phyloP scores from a whole-genome alignment of 2,888 invertebrate genomes.

The Campopleginae sp. region DNA sequence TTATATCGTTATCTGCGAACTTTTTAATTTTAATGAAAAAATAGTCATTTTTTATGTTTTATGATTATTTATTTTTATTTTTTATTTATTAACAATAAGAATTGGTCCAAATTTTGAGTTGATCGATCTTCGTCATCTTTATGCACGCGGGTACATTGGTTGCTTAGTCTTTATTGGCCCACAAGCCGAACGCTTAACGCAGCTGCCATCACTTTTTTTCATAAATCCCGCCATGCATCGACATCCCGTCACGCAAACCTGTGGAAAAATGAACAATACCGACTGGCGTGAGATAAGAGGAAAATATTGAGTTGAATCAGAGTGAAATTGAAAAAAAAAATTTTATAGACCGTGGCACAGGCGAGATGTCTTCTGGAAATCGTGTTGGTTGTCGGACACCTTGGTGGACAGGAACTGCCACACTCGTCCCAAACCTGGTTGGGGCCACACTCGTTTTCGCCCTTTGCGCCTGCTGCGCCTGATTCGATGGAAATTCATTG shows the following conservation, averaged over 20 bases:
- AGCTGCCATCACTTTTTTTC: conserved; percentile 7
- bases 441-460: neutral
- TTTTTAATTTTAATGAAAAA: no score
- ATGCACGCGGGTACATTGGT: neutral
- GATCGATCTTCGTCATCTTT: neutral
- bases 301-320: no score
- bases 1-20: no score
- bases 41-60: no score
- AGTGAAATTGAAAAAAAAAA: no score
- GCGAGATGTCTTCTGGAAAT: neutral
- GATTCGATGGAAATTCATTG: neutral
- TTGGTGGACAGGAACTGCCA: conserved; percentile 23
- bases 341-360: conserved; percentile 13
- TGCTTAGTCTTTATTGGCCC: neutral
- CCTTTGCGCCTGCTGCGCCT: neutral
- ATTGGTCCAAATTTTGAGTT: neutral
- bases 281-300: neutral
- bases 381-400: neutral
- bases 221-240: conserved; percentile 2
- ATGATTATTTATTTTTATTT: no score
- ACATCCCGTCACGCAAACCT: conserved; percentile 28
- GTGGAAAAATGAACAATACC: neutral
- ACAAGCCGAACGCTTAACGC: conserved; percentile 9
- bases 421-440: conserved; percentile 27
- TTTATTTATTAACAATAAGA: no score